Evolutionary conservation across 2,113 vertebrate genomes (phyloP), one percentile per base, ranked within the genome.

Genomic region (Mellivora capensis): DNA sequence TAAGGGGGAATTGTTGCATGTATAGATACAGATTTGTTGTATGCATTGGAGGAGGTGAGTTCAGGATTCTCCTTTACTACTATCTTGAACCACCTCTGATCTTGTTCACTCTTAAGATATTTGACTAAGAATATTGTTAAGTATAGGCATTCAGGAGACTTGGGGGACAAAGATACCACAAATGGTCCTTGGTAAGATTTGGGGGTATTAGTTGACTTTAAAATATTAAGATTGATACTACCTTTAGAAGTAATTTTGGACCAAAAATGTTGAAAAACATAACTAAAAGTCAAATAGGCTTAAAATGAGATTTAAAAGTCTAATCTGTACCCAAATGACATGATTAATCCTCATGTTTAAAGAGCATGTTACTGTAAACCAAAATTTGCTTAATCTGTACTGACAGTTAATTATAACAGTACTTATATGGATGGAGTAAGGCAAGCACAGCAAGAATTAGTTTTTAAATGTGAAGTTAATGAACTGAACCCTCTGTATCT

Each of bases 391-490:
- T 96, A 97, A 96, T 96, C 83, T 96, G 10, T 83, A 86, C 94
- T 96, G 92, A 95, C 96, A 97, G 95, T 96, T 97, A 93, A 98
- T 97, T 97, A 96, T 94, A 94, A 79, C 86, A 84, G 72, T 88
- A 57, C 76, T 97, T 95, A 97, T 29, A 37, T 91, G 88, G 64
- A 94, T 95, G 81, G 64, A 96, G 31, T 61, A 17, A 84, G 77
- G 84, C 84, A 96, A 96, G 95, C 57, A 97, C 95, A 89, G 39
- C 64, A 83, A 95, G 71, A 96, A 57, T 96, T 80, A 82, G 31
- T 94, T 97, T 97, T 96, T 89, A 97, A 97, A 94, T 94, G 64
- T 95, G 95, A 94, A 87, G 47, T 96, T 98, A 98, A 97, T 97
- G 96, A 96, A 83, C 90, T 95, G 90, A 97, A 88, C 77, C n/a